Conservation (phyloP, 2,113 vertebrate genomes). For the Halcyon malimbica region DNA sequence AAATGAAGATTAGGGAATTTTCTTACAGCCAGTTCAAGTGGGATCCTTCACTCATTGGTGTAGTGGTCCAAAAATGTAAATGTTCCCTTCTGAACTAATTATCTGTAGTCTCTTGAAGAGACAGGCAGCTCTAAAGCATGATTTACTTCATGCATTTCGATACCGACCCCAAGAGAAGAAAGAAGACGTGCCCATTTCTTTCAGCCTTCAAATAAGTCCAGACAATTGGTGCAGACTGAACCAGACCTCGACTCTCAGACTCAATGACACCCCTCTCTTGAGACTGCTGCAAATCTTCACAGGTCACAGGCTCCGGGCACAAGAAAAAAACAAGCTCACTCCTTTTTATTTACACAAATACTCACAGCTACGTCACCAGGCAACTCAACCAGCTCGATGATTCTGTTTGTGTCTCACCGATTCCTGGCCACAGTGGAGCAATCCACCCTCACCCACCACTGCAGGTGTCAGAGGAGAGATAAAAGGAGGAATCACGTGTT, state of each 20-base stretch:
- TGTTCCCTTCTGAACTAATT: constrained; percentile 10
- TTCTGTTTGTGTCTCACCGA: background rate
- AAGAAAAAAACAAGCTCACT: background rate
- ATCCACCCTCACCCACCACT: background rate
- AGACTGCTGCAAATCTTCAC: background rate
- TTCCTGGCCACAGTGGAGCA: background rate
- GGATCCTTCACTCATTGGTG: background rate
- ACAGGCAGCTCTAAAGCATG: background rate
- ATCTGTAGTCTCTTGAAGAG: background rate
- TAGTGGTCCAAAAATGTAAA: background rate
- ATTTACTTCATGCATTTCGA: background rate
- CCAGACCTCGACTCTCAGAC: background rate
- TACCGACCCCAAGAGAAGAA: background rate
- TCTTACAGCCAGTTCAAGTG: background rate
- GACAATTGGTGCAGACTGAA: background rate
- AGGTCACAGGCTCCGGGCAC: background rate
- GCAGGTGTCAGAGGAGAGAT: background rate
- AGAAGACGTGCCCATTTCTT: background rate
- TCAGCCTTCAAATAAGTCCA: background rate
- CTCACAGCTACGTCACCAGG: background rate
- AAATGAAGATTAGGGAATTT: background rate
- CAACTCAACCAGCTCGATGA: background rate
- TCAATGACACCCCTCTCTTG: background rate
- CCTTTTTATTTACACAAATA: background rate
- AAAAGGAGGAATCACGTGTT: background rate